A percentile compares a stretch with the other conserved stretches of the same genome.
phyloP scores from a whole-genome alignment of 35 echinoderm and acorn worm genomes.

The Holothuria glaberrima region DNA sequence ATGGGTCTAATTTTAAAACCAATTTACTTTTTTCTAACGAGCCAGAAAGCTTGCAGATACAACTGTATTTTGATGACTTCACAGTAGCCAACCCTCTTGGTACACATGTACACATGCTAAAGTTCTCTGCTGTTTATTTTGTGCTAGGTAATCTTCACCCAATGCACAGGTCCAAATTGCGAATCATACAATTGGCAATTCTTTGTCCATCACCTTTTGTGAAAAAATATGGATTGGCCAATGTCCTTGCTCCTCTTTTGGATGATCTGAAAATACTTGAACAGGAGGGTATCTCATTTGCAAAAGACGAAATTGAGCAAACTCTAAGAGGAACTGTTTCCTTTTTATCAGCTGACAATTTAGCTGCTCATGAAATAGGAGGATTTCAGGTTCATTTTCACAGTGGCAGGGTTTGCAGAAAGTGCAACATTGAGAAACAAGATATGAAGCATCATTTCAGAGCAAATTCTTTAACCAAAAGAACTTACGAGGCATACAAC shows the following conservation, averaged over 20 bases:
- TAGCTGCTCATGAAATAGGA: slow-evolving; percentile 55
- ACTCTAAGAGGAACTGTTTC: slow-evolving; percentile 51
- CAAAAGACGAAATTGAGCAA: not conserved
- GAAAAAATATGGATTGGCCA: slow-evolving; percentile 37
- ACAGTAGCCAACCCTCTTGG: slow-evolving; percentile 47
- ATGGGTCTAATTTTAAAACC: slow-evolving; percentile 17
- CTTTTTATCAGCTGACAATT: slow-evolving; percentile 56
- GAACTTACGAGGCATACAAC: not conserved
- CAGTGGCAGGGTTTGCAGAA: slow-evolving; percentile 32
- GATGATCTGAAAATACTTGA: slow-evolving; percentile 58
- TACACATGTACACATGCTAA: slow-evolving; percentile 24
- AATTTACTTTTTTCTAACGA: slow-evolving; percentile 23
- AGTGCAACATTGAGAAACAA: not conserved
- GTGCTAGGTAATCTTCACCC: slow-evolving; percentile 26
- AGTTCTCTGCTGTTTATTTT: slow-evolving; percentile 54
- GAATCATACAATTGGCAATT: slow-evolving; percentile 10
- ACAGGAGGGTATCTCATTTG: slow-evolving; percentile 47
- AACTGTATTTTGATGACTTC: slow-evolving; percentile 50
- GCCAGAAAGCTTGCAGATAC: slow-evolving; percentile 30
- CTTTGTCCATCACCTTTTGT: slow-evolving; percentile 36
- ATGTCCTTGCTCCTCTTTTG: slow-evolving; percentile 31
- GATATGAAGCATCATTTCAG: slow-evolving; percentile 48
- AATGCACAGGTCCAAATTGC: slow-evolving; percentile 39
- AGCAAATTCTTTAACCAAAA: slow-evolving; percentile 8
- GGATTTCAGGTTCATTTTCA: slow-evolving; percentile 51